Base-by-base conservation (phyloP, 2,797 vertebrate species). In the Chrysocyon brachyurus region DNA sequence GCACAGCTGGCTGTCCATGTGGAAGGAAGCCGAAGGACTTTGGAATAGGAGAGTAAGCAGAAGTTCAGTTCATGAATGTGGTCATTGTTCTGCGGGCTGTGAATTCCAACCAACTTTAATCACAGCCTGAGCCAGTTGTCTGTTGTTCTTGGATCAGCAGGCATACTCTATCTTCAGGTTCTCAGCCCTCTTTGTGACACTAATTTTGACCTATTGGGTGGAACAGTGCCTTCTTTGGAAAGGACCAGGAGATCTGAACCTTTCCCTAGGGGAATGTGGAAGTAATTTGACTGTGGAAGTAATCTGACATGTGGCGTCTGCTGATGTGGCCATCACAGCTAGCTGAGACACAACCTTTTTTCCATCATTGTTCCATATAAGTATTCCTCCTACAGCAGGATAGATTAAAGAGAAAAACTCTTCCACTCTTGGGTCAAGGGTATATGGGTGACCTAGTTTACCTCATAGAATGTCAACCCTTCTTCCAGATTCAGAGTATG, bases 131-230 rank as follows among this genome's bases (percentile, higher is more conserved):
- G 91, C 89, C 93, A 96, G 81, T 68, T 95, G 94, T 97, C 96
- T 97, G 96, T 95, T 97, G 79, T 96, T 96, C 56, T 97, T 97
- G 96, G 97, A 95, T 31, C 93, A 57, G 89, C 81, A 94, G 31
- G 11, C 87, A 93, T 1, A 19, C 73, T 97, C 17, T 89, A 70
- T 90, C 92, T 93, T 92, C 89, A 81, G 96, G 87, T 94, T 93
- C 91, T 94, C 94, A 95, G 87, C 46, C 61, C 26, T 94, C 64
- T 94, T 93, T 91, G 68, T 94, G 93, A 95, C 82, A 89, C 54
- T 72, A 14, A 91, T 63, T 94, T 90, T 91, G 95, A 96, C 93
- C 89, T 93, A 54, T 77, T 87, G 22, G 84, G 46, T 95, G 77
- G 61, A 93, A 97, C 12, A 33, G 40, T n/a, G 49, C 33, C 84